These are phyloP conservation scores for Hypomecis atomaria DNA, from an alignment of 2,888 invertebrate genomes.

Conservation along the genomic window DNA sequence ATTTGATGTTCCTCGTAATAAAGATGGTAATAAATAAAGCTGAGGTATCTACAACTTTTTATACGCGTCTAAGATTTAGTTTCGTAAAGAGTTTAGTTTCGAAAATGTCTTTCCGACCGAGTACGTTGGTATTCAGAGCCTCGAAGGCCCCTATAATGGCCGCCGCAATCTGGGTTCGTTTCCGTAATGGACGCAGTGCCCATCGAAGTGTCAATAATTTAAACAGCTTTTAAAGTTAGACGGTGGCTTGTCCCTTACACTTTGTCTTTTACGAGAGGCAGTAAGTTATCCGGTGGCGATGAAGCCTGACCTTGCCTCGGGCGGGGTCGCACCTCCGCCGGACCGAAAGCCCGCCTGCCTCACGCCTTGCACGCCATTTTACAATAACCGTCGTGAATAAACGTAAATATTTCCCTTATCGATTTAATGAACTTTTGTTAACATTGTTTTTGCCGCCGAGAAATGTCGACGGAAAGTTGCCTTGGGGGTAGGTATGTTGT, in stretches of 20 bases:
- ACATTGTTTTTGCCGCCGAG: conserved; percentile 39
- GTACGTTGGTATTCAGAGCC: background rate
- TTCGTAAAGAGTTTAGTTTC: too few species aligned
- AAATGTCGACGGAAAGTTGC: conserved; percentile 12
- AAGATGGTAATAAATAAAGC: conserved; percentile 5
- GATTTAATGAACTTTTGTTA: conserved; percentile 57
- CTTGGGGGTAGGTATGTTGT: conserved; percentile 12
- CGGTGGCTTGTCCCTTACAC: conserved; percentile 49
- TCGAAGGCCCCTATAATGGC: conserved; percentile 4
- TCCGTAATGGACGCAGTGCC: conserved; percentile 38
- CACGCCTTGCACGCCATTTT: conserved; percentile 66
- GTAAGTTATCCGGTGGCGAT: conserved; percentile 40
- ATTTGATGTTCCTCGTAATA: conserved; percentile 14
- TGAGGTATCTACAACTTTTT: background rate
- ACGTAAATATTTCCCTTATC: conserved; percentile 55
- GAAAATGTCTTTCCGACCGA: too few species aligned
- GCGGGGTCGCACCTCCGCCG: conserved; percentile 56
- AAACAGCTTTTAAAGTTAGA: conserved; percentile 43
- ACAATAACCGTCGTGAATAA: conserved; percentile 58
- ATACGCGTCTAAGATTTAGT: background rate
- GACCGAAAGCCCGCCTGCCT: conserved; percentile 47
- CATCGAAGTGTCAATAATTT: conserved; percentile 39
- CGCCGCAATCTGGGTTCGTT: conserved; percentile 19
- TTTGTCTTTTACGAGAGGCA: conserved; percentile 40
- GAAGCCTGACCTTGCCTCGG: conserved; percentile 53